Conservation (phyloP, 1,140 invertebrate species). For the Lepidotrigona ventralis region DNA sequence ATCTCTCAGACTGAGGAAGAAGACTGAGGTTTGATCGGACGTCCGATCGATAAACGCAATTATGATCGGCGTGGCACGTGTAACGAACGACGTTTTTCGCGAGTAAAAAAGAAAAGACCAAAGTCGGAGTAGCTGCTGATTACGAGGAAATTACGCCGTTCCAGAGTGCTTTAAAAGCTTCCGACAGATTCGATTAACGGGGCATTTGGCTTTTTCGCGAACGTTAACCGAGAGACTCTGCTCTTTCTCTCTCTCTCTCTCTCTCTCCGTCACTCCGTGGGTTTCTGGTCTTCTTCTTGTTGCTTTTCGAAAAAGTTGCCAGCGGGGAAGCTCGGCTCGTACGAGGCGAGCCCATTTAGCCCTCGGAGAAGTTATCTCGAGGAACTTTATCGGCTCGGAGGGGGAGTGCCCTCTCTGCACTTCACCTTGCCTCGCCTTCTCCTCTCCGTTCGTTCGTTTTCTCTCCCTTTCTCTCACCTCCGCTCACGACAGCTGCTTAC, state of each 20-base stretch:
- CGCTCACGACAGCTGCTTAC: slow-evolving; percentile 2
- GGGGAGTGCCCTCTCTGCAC: slow-evolving; percentile 42
- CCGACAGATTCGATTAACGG: slow-evolving; percentile 63
- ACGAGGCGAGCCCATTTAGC: slow-evolving; percentile 60
- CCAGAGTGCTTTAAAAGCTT: slow-evolving; percentile 61
- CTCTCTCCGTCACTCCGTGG: neutral
- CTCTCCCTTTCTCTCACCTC: slow-evolving; percentile 4
- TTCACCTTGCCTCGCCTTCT: slow-evolving; percentile 36
- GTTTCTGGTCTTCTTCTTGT: slow-evolving; percentile 1
- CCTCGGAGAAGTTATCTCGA: slow-evolving; percentile 55
- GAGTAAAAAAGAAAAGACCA: neutral
- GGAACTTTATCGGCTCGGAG: slow-evolving; percentile 57
- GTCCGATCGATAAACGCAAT: neutral
- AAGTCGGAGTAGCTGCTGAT: neutral
- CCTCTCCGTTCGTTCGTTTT: neutral
- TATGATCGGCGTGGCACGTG: neutral
- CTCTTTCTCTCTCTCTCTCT: neutral
- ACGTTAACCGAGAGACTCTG: neutral
- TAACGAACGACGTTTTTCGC: neutral
- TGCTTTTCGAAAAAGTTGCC: slow-evolving; percentile 52
- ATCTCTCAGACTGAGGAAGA: neutral
- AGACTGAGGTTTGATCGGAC: too few relatives aligned
- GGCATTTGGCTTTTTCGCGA: slow-evolving; percentile 45
- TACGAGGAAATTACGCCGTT: slow-evolving; percentile 44
- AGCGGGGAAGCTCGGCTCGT: slow-evolving; percentile 38